Percentiles rank a stretch among this genome's conserved stretches.
Evolutionary conservation across 30 jellyfish, hydroid and myxozoan genomes (phyloP).

Genomic region (Phacellophora camtschatica): DNA sequence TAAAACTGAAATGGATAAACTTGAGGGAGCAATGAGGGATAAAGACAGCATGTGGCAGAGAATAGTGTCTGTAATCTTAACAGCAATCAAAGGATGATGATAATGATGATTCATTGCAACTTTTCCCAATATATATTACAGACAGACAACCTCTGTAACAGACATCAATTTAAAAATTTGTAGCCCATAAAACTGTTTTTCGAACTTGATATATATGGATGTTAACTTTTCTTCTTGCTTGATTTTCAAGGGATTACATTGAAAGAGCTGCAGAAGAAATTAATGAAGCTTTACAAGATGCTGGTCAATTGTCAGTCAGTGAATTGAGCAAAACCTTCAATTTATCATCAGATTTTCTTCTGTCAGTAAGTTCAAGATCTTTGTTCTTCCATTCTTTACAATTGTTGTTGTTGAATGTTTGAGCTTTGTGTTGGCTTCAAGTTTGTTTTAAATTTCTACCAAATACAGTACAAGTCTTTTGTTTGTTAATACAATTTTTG

Average conservation of each 20-base stretch:
- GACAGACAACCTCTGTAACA: not conserved
- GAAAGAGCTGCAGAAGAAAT: slow-evolving; percentile 97
- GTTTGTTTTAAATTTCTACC: too few species aligned
- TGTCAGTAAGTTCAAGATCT: slow-evolving; percentile 56
- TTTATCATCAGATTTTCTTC: slow-evolving; percentile 79
- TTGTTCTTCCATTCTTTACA: not conserved
- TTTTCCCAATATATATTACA: too few species aligned
- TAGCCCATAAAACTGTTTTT: not conserved
- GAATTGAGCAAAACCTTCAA: slow-evolving; percentile 89
- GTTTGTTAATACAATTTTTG: too few species aligned
- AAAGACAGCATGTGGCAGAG: too few species aligned
- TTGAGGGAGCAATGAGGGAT: too few species aligned
- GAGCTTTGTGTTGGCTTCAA: too few species aligned
- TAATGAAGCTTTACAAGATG: slow-evolving; percentile 93
- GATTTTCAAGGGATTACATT: slow-evolving; percentile 67
- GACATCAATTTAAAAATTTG: not conserved
- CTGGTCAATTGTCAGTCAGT: slow-evolving; percentile 91
- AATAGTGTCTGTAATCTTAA: too few species aligned
- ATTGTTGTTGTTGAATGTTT: too few species aligned
- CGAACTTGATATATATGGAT: not conserved
- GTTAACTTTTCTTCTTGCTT: not conserved
- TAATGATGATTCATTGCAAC: too few species aligned
- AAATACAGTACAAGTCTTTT: too few species aligned
- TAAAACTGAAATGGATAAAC: too few species aligned
- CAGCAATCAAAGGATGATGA: too few species aligned